phyloP scores from a whole-genome alignment of 1,140 invertebrate genomes.

The Lepidostoma basale region DNA sequence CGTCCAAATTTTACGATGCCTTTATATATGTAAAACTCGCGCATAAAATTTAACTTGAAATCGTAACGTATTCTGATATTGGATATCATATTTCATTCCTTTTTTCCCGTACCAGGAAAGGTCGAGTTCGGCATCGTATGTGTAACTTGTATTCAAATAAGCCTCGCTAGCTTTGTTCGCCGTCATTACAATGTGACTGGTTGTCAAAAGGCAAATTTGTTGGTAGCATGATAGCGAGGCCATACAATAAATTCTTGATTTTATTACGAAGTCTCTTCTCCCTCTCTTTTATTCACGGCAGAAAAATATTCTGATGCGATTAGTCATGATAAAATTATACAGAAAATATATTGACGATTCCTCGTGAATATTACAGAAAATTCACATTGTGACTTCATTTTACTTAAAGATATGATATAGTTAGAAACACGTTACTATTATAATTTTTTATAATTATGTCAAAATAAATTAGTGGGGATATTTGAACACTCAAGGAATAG shows the following conservation, averaged over 20 bases:
- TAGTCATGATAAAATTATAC: no score
- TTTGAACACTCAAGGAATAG: no score
- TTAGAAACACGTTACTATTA: no score
- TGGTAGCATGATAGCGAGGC: conserved; percentile 14
- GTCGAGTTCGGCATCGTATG: conserved; percentile 19
- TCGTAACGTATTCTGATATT: conserved; percentile 35
- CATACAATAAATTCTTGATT: conserved; percentile 18
- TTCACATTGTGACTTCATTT: no score
- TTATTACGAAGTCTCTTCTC: conserved; percentile 13
- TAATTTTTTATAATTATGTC: no score
- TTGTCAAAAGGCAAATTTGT: conserved; percentile 29
- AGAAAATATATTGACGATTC: no score
- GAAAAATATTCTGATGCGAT: no score
- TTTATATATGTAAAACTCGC: conserved; percentile 33
- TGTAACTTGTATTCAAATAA: conserved; percentile 30
- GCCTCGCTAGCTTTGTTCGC: conserved; percentile 6
- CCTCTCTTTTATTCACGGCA: no score
- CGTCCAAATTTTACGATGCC: conserved; percentile 31
- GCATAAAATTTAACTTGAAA: conserved; percentile 36
- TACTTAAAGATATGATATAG: no score
- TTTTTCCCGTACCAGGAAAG: conserved; percentile 19
- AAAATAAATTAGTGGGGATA: no score
- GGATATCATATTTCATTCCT: conserved; percentile 35
- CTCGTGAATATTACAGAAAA: no score
- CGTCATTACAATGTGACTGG: conserved; percentile 27